Base-by-base conservation (phyloP, 2,888 invertebrate genomes). In the Syrista parreyssii region DNA sequence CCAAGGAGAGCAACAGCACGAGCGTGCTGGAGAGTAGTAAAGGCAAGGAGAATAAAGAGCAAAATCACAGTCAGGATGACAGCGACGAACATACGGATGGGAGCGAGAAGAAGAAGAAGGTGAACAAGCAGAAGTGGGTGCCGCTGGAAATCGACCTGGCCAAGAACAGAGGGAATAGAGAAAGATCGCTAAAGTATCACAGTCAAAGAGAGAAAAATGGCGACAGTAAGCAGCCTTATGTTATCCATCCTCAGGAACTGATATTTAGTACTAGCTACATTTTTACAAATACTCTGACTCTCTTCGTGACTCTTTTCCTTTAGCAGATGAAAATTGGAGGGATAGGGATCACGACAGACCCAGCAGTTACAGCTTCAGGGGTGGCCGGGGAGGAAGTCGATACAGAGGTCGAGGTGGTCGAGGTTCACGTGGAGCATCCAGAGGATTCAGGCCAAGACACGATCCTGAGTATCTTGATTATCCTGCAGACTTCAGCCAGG, bases 141-240 rank as follows among this genome's bases (percentile, higher is more conserved):
- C 98, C 98, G 0, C 92, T 98, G 79, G 97, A 97, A 87, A 97
- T 98, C 81, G 97, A 98, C 88, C 93, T 96, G 83, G 94, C 95
- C 79, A 95, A 96, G 85, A 94, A 94, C 74, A 92, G 95, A 81
- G 93, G 94, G 6, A 94, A 94, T 88, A 94, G 94, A 85, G 95
- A 95, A 74, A 93, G 94, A 79, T 92, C 93, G 79, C 92, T 93
- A 73, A 92, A 88, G 82, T 88, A 90, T 84, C 88, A 89, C 73
- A 87, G 84, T 79, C 88, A 90, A 73, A 86, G 90, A 77, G 91
- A 90, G 68, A 90, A 88, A 86, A 92, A 85, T 88, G 90, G 82
- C 84, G 92, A 82, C 91, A 92, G 76, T 87, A 92, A 73, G 92
- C 92, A n/a, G 89, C 92, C 73, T 92, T 92, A 83, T 91, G 92